Base-by-base conservation (phyloP, 2,113 vertebrate species). In the Podarcis raffonei region DNA sequence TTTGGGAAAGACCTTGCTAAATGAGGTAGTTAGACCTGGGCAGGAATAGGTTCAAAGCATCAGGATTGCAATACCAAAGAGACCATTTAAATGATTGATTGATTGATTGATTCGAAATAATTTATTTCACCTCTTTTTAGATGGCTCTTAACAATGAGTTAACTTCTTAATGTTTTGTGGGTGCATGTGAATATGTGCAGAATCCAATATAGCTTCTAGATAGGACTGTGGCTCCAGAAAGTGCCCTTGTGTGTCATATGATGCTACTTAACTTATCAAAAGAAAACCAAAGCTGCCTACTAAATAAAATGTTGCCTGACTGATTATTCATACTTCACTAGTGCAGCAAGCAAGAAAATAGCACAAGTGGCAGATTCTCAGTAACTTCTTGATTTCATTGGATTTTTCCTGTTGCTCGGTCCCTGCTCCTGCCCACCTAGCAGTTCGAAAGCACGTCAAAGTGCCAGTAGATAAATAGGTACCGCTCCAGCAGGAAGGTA, bases 281-380 rank as follows among this genome's bases (percentile, higher is more conserved):
- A 39, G 37, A 88, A 25, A 83, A 25, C 16, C n/a, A 48, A 25
- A 8, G 16, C 35, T 13, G 20, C 37, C 7, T 68, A 30, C 48
- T 80, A 59, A 71, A 83, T 27, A 76, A 74, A 85, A 6, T 18
- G n/a, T 2, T 6, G 71, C 59, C 71, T 91, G 81, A 35, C 84
- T 85, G 57, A 68, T 86, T 81, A 8, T 37, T 57, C 23, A 53
- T 94, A 95, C 82, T 90, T 92, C 37, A 95, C 93, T 9, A 75
- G 74, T 15, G 66, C 83, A 81, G 66, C 88, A 76, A 32, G 57
- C 74, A 92, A 89, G 86, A 87, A 92, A 90, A 87, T 95, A 84
- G 90, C 93, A 97, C 97, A 95, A 90, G 88, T 94, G 35, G 32
- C 30, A 3, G 89, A 32, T 79, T 87, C 88, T 85, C 75, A 85